Evolutionary conservation across 2,113 vertebrate species (phyloP).

Genomic region (Meles meles): DNA sequence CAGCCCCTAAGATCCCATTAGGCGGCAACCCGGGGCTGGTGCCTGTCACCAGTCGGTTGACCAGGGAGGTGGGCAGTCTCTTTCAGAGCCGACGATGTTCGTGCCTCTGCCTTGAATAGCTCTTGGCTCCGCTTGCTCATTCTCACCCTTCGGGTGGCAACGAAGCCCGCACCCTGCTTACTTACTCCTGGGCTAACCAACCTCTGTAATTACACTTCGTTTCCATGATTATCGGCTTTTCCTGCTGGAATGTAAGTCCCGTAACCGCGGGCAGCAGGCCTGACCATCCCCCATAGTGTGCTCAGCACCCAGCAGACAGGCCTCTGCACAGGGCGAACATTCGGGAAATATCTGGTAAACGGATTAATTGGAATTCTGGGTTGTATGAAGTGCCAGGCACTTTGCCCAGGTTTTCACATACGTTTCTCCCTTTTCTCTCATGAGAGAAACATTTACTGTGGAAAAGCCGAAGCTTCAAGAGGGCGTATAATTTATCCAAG

Average conservation of each 20-base stretch:
- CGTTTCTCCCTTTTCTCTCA: background rate
- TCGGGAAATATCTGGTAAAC: background rate
- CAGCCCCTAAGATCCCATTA: background rate
- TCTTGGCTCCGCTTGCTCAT: background rate
- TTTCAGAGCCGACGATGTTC: background rate
- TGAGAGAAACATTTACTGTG: background rate
- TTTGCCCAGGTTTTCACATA: background rate
- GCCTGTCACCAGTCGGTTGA: fast-evolving
- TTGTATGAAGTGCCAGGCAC: background rate
- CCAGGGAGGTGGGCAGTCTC: background rate
- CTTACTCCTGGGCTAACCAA: background rate
- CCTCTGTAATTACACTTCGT: background rate
- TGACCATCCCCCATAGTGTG: background rate
- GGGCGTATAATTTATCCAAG: background rate
- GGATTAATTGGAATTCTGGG: background rate
- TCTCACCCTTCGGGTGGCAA: background rate
- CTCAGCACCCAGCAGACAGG: background rate
- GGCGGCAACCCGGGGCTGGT: background rate
- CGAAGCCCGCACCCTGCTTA: background rate
- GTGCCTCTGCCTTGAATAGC: constrained; percentile 9
- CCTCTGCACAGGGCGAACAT: background rate
- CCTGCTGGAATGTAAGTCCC: background rate
- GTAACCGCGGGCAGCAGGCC: background rate
- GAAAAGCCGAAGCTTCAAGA: background rate
- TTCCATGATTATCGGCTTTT: background rate